phyloP scores from a whole-genome alignment of 2,113 vertebrate genomes.

The Castor canadensis region DNA sequence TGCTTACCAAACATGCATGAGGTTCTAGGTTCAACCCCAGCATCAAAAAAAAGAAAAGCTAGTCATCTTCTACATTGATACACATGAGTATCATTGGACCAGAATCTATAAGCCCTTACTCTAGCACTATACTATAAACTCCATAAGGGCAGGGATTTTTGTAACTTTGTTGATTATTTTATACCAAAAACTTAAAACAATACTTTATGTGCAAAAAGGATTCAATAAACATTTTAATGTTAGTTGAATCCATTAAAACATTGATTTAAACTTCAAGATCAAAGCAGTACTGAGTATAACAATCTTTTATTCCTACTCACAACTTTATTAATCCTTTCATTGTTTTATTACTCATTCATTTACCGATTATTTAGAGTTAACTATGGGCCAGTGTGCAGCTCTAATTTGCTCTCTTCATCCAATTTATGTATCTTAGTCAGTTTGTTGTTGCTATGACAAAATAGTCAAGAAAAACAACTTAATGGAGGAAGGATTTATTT shows the following conservation, averaged over 20 bases:
- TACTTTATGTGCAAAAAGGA: not conserved
- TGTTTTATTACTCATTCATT: constrained; percentile 6
- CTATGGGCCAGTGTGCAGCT: not conserved
- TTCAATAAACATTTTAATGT: not conserved
- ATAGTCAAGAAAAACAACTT: not conserved
- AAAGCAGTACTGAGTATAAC: not conserved
- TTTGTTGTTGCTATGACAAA: not conserved
- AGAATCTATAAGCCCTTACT: not conserved
- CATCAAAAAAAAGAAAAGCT: not conserved
- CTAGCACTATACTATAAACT: not conserved
- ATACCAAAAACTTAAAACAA: not conserved
- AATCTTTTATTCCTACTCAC: not conserved
- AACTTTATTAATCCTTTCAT: not conserved
- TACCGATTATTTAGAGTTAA: not conserved
- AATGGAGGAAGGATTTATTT: not conserved
- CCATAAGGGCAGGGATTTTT: not conserved
- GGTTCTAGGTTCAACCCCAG: not conserved
- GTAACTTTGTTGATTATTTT: not conserved
- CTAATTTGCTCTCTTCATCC: not conserved
- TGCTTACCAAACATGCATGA: not conserved
- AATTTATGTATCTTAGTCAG: not conserved
- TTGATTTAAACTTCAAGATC: not conserved
- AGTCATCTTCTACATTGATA: not conserved
- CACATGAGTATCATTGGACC: not conserved
- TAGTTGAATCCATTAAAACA: not conserved